Base-by-base conservation (phyloP, 1,140 invertebrate genomes). In the Listronotus oregonensis region DNA sequence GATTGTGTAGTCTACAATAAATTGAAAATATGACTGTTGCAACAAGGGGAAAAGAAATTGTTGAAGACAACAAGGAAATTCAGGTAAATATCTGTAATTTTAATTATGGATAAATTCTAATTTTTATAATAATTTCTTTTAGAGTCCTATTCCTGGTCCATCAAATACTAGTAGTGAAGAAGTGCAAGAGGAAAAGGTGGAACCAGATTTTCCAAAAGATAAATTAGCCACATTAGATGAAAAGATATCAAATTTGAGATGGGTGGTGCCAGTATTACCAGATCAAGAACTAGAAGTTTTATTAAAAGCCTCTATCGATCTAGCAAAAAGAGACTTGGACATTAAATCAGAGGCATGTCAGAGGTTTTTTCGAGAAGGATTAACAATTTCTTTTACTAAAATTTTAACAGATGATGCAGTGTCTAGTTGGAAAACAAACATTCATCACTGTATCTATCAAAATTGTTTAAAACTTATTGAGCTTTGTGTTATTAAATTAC, bases 351-450 rank as follows among this genome's bases (percentile, higher is more conserved):
- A 94, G 82, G 87, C 90, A 59, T 98, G 96, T 80, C 94, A 97
- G 78, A 85, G 94, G 72, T 98, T 98, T 85, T 97, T 96, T 82
- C 88, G 93, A 72, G 95, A 98, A 80, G 95, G 94, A 15, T 83
- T 98, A 47, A 95, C 93, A 66, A 90, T 95, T 68, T 97, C 95
- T 47, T 98, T 98, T 81, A 95, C 93, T 14, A 97, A 98, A 83
- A 96, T 98, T 77, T 85, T 98, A 72, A 97, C 96, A n/a, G 96
- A 98, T 82, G 96, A 98, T 79, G 96, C 96, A 49, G 96, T 99
- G 37, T 95, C 91, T 75, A 96, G 94, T 75, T 98, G 96, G 96
- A 98, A 97, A 81, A 87, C 89, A 76, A 97, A 97, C 80, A 98
- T 98, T 75, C 96, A 98, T 80, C 90, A 90, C 79, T 97, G 93